Conservation (phyloP, 1,140 invertebrate species). For the Zaprionus kolodkinae region DNA sequence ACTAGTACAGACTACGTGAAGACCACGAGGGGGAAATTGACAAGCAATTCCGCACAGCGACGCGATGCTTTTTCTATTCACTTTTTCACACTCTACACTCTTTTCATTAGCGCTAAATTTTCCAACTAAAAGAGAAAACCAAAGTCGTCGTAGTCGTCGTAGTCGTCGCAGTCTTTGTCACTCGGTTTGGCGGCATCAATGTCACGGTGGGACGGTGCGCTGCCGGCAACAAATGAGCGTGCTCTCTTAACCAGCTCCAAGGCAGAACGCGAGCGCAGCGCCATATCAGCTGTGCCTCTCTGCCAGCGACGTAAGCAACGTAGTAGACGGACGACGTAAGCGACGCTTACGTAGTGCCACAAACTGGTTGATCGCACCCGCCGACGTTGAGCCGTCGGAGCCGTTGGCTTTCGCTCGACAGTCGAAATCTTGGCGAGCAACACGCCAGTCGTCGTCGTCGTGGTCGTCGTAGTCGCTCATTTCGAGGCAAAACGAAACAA, state of each 20-base stretch:
- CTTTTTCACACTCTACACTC: conserved; percentile 34
- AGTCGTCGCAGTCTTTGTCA: conserved; percentile 35
- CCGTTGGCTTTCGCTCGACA: conserved; percentile 74
- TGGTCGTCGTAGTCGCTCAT: conserved; percentile 5
- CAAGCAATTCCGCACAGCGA: conserved; percentile 14
- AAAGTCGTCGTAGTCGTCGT: background rate
- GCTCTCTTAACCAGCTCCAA: conserved; percentile 26
- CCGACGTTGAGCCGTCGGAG: conserved; percentile 29
- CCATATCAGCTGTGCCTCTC: conserved; percentile 38
- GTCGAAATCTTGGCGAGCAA: conserved; percentile 68
- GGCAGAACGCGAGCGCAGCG: background rate
- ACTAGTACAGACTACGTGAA: background rate
- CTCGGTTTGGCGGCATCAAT: conserved; percentile 40
- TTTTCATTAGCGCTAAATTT: conserved; percentile 51
- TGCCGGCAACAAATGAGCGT: background rate
- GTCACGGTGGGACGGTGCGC: conserved; percentile 3
- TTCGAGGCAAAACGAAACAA: background rate
- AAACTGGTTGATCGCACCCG: conserved; percentile 80
- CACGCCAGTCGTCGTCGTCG: conserved; percentile 62
- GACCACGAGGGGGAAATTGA: conserved; percentile 19
- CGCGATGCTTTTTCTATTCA: conserved; percentile 18
- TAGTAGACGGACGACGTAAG: too few species aligned
- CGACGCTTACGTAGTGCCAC: conserved; percentile 9
- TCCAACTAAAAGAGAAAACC: conserved; percentile 50
- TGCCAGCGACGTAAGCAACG: conserved; percentile 50